Base-by-base conservation (phyloP, 1,140 invertebrate genomes). In the Eulimnadia texana region DNA sequence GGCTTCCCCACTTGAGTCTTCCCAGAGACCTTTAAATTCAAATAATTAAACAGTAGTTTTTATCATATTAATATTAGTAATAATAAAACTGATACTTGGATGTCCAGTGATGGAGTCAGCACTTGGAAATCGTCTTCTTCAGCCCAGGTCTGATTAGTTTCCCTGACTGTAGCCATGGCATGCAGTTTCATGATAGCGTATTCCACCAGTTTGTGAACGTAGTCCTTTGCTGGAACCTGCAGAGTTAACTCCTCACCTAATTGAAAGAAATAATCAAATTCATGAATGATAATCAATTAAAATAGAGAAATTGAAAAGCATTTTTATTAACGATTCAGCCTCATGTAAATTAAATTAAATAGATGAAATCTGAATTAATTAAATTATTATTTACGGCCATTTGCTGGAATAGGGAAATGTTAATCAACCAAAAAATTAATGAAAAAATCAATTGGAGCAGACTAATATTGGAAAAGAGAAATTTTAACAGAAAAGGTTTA, bases 121-220 rank as follows among this genome's bases (percentile, higher is more conserved):
- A 87, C 76, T 71, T 85, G 80, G 72, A 86, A 85, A 70, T 85
- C 83, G 65, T 85, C 83, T 65, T 85, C 84, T 50, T 82, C 83
- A 1, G 82, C 79, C 83, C 84, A 86, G 3, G 82, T 80, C 67
- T 86, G 83, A 24, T 78, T 79, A 3, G 84, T 88, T 70, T 87
- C 84, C 52, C 78, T 72, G 0, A 87, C 84, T 3, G 78, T 79
- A 29, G 81, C 82, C 68, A 85, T 81, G 3, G 80, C 80, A 27
- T 81, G 81, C 51, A 86, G 75, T 70, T 86, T 86, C 77, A 87
- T 80, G 69, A 82, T 84, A 64, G 81, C 81, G 67, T 85, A 84
- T 66, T 87, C 85, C 3, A 86, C 84, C 62, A 88, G 67, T 68
- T 85, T 84, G 9, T 80, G 78, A 55, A 84, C 68, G 69, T 88